Conservation (phyloP, 2,797 vertebrate species). For the Merluccius polli region DNA sequence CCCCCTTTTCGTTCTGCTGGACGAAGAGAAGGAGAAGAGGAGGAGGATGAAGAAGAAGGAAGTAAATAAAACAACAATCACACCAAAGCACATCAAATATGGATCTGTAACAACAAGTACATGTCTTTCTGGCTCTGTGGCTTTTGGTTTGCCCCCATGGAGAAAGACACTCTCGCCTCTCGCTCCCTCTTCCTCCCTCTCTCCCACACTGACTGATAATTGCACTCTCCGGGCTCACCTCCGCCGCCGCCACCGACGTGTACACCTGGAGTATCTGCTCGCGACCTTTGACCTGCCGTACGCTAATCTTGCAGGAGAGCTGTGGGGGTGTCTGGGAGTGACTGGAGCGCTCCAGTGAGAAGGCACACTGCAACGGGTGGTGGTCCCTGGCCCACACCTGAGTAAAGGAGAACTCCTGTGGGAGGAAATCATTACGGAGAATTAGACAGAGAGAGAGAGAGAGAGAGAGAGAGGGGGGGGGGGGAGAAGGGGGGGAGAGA, state of each 20-base stretch:
- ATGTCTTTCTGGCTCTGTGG: no score
- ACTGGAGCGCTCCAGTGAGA: slow-evolving; percentile 87
- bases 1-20: slow-evolving; percentile 79
- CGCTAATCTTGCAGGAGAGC: slow-evolving; percentile 88
- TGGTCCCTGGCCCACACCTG: slow-evolving; percentile 87
- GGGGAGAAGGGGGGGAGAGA: no score
- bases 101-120: no score
- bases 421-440: background rate
- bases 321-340: slow-evolving; percentile 74
- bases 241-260: slow-evolving; percentile 59
- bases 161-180: slow-evolving; percentile 9
- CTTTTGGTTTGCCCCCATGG: no score
- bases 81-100: no score
- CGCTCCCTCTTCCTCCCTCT: background rate
- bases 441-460: no score
- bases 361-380: slow-evolving; percentile 89
- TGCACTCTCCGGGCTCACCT: slow-evolving; percentile 47
- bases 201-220: background rate
- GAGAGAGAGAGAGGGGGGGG: no score
- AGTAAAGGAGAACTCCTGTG: slow-evolving; percentile 88
- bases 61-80: no score
- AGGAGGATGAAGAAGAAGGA: slow-evolving; percentile 6
- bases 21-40: slow-evolving; percentile 1
- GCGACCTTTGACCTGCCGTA: slow-evolving; percentile 88
- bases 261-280: slow-evolving; percentile 86